Evolutionary conservation across 2,888 invertebrate genomes (phyloP).

Genomic region (Gortyna flavago): DNA sequence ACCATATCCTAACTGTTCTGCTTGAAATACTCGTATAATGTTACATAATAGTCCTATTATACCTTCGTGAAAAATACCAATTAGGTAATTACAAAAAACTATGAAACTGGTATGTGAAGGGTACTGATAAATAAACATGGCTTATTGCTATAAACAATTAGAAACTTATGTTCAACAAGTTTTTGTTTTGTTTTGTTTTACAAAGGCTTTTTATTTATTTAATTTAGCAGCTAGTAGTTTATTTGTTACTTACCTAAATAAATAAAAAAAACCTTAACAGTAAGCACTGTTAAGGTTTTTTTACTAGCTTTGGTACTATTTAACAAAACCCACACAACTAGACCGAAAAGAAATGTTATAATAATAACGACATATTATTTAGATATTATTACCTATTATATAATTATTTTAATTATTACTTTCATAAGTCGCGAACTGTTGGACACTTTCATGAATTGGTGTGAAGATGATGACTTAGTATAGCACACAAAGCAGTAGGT

Average conservation of each 20-base stretch:
- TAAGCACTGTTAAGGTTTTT: too few species aligned
- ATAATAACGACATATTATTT: neutral
- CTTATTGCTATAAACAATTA: conserved; percentile 7
- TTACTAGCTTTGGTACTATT: neutral
- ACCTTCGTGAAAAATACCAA: conserved; percentile 18
- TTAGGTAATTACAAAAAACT: conserved; percentile 13
- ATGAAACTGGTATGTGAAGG: neutral
- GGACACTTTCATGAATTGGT: conserved; percentile 10
- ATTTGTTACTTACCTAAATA: neutral
- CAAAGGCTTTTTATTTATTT: neutral
- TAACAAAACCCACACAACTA: neutral
- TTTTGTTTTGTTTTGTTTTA: neutral
- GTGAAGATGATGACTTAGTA: conserved; percentile 14
- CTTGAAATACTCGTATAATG: neutral
- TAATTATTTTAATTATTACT: conserved; percentile 14
- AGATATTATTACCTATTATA: neutral
- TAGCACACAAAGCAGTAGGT: too few species aligned
- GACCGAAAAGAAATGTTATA: neutral
- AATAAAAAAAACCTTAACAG: neutral
- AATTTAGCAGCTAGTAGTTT: neutral
- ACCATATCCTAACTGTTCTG: neutral
- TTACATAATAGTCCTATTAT: conserved; percentile 5
- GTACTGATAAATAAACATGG: conserved; percentile 4
- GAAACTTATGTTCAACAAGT: conserved; percentile 6
- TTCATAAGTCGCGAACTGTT: conserved; percentile 21